Evolutionary conservation across 1,140 invertebrate species (phyloP), one percentile per base, ranked within the genome.

Genomic region (Campodea augens): DNA sequence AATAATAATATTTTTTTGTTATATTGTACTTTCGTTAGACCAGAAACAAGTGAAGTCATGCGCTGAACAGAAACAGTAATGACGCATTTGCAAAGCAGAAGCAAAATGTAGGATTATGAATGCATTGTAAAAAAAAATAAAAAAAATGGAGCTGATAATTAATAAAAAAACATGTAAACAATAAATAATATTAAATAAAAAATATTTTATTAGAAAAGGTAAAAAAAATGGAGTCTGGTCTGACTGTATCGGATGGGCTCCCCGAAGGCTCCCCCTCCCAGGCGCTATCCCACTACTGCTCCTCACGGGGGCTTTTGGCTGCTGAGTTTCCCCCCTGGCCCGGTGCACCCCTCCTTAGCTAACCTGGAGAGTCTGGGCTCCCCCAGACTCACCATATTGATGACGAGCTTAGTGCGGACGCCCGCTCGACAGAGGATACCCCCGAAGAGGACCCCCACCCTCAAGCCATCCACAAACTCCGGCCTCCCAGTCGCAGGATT

Each of bases 231-330:
- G 27, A 10, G 27, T 15, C 27, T 7, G 5, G 85, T 89, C 73
- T 79, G 71, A 71, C 73, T 82, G 57, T 88, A 71, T 88, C 76
- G 75, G 73, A 70, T 73, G 68, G 81, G 85, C 83, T 88, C 72
- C 64, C 66, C 69, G 70, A 70, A 66, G 70, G 71, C 70, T 68
- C 73, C 73, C 77, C 86, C 86, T 91, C 87, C 83, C 81, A 73
- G 82, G 74, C 80, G 86, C 87, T 77, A 86, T 89, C 86, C 86
- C 84, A 86, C 85, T 90, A 89, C 86, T 88, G 83, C 80, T 70
- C 78, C 70, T 81, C 83, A 83, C 82, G 84, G 82, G 76, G 77
- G 81, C 83, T 90, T 85, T 88, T 86, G 82, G 81, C 81, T 89
- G 84, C 82, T 88, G 76, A 74, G 78, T 90, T 86, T 80, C 85